These are phyloP conservation scores for Hyppa rectilinea DNA, from an alignment of 2,888 invertebrate genomes.

Conservation along the genomic window DNA sequence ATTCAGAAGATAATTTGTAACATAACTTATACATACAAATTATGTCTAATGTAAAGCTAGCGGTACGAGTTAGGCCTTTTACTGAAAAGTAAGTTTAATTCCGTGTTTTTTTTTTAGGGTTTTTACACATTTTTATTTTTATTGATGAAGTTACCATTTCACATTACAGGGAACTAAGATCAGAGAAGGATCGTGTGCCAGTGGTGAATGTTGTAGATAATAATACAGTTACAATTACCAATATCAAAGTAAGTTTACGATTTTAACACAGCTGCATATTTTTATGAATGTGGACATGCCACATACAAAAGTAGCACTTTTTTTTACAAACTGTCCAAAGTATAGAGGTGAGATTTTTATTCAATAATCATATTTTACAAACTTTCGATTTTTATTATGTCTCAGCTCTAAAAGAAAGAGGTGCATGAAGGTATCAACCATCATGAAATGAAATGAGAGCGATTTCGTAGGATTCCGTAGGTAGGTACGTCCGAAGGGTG, in stretches of 20 bases:
- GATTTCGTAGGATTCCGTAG: no score
- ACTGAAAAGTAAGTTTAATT: slow-evolving; percentile 89
- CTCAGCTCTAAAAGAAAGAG: background rate
- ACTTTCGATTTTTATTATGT: background rate
- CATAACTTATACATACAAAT: slow-evolving; percentile 7
- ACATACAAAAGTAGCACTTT: background rate
- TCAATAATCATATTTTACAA: background rate
- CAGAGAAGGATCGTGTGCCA: slow-evolving; percentile 80
- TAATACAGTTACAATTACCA: slow-evolving; percentile 90
- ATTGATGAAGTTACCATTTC: background rate
- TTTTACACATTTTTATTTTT: background rate
- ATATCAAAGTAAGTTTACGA: slow-evolving; percentile 89
- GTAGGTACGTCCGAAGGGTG: no score
- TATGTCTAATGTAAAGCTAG: slow-evolving; percentile 92
- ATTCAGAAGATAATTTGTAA: background rate
- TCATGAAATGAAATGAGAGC: background rate
- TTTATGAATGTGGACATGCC: background rate
- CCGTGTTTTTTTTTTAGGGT: background rate
- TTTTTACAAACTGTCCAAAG: background rate
- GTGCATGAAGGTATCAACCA: background rate
- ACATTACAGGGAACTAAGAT: slow-evolving; percentile 81
- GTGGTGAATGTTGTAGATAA: slow-evolving; percentile 87
- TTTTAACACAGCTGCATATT: background rate
- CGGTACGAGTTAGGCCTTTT: slow-evolving; percentile 92
- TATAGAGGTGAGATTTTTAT: background rate